Evolutionary conservation across 2,888 invertebrate species (phyloP).

Genomic region (Synergus itoensis): DNA sequence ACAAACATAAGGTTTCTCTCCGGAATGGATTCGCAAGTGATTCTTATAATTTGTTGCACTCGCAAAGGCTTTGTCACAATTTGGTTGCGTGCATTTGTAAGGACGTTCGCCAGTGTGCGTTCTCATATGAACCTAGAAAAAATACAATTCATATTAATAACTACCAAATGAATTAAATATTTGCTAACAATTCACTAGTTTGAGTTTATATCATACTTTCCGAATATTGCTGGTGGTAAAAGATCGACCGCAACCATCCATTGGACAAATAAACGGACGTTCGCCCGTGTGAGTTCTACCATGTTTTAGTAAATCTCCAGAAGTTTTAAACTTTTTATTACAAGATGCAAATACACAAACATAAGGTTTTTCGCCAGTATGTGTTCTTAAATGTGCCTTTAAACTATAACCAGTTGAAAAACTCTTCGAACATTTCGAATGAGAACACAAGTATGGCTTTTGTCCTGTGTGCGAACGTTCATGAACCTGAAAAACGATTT

Average conservation of each 20-base stretch:
- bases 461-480: conserved; percentile 79
- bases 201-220: conserved; percentile 77
- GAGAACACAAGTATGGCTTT: conserved; percentile 78
- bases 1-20: conserved; percentile 85
- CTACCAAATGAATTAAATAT: background rate
- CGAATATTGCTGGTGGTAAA: conserved; percentile 86
- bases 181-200: background rate
- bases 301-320: conserved; percentile 82
- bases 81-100: conserved; percentile 81
- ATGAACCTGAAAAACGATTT: conserved; percentile 77
- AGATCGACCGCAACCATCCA: conserved; percentile 82
- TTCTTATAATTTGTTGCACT: conserved; percentile 85
- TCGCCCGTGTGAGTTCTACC: conserved; percentile 81
- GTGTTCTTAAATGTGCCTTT: conserved; percentile 81
- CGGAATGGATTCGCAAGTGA: conserved; percentile 84
- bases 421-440: conserved; percentile 78
- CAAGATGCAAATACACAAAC: conserved; percentile 79
- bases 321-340: conserved; percentile 81
- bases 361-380: conserved; percentile 82
- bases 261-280: conserved; percentile 72
- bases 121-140: conserved; percentile 80
- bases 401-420: conserved; percentile 81
- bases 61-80: conserved; percentile 83
- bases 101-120: conserved; percentile 85
- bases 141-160: conserved; percentile 17